Percentiles rank a stretch among this genome's conserved stretches.
Evolutionary conservation across 2,888 invertebrate genomes (phyloP).

Genomic region (Gnatocerus cornutus): DNA sequence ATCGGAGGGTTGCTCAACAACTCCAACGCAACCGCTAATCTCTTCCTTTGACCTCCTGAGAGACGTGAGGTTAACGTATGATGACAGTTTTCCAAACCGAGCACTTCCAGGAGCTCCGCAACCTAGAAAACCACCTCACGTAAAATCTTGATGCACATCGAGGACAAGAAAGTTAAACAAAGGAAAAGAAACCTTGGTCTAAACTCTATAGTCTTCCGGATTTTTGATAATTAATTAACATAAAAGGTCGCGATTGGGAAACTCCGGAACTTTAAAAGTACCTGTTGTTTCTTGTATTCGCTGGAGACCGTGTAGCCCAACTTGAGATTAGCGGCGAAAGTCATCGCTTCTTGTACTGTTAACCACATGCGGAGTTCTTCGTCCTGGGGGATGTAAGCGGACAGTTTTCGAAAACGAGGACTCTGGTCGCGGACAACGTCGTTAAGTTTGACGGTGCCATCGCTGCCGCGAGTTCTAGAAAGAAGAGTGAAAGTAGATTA

Average conservation of each 20-base stretch:
- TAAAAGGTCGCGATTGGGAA: neutral
- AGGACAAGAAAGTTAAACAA: neutral
- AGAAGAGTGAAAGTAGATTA: slow-evolving; percentile 11
- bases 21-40: slow-evolving; percentile 95
- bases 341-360: slow-evolving; percentile 84
- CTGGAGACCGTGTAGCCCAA: slow-evolving; percentile 80
- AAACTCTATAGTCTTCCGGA: slow-evolving; percentile 5
- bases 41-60: slow-evolving; percentile 95
- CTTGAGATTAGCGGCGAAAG: slow-evolving; percentile 84
- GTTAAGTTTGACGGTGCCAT: slow-evolving; percentile 66
- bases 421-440: slow-evolving; percentile 79
- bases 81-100: slow-evolving; percentile 88
- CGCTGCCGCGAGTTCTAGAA: slow-evolving; percentile 66
- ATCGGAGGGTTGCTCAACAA: slow-evolving; percentile 96
- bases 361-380: slow-evolving; percentile 82
- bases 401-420: slow-evolving; percentile 86
- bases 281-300: slow-evolving; percentile 82
- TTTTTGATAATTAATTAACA: slow-evolving; percentile 8
- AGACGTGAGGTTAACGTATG: slow-evolving; percentile 86
- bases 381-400: slow-evolving; percentile 89
- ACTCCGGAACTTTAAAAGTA: slow-evolving; percentile 61
- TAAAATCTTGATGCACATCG: neutral
- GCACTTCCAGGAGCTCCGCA: slow-evolving; percentile 87
- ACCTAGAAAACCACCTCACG: slow-evolving; percentile 76
- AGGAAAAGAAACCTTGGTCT: neutral